Evolutionary conservation across 2,113 vertebrate species (phyloP).

Genomic region (Chunga burmeisteri): DNA sequence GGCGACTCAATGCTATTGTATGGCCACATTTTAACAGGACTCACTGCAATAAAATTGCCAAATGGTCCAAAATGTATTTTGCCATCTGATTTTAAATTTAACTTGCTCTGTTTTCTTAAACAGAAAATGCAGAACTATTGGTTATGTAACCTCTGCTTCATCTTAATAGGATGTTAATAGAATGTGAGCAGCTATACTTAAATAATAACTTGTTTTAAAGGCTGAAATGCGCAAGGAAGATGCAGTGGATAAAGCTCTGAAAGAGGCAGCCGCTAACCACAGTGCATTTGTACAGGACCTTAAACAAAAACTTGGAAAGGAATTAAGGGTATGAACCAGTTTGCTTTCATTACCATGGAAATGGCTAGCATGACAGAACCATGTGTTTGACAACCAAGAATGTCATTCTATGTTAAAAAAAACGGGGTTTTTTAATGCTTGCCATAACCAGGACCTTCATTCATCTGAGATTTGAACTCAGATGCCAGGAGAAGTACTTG

Average conservation of each 20-base stretch:
- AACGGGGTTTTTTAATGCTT: not conserved
- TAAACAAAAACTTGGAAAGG: slow-evolving; percentile 34
- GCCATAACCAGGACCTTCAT: not conserved
- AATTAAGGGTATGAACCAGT: slow-evolving; percentile 34
- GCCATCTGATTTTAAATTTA: not conserved
- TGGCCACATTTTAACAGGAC: not conserved
- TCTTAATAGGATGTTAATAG: not conserved
- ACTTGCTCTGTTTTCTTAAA: not conserved
- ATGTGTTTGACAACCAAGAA: not conserved
- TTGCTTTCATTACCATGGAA: not conserved
- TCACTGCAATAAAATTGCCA: not conserved
- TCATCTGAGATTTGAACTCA: not conserved
- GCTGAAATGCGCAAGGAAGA: slow-evolving; percentile 48
- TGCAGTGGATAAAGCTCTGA: slow-evolving; percentile 66
- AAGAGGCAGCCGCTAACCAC: slow-evolving; percentile 25
- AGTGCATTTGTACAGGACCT: slow-evolving; percentile 31
- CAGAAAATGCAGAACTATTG: not conserved
- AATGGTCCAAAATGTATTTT: not conserved
- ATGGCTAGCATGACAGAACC: not conserved
- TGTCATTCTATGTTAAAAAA: not conserved
- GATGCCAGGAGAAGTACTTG: not conserved
- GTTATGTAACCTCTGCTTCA: not conserved
- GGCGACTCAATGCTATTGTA: not conserved
- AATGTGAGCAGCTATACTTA: not conserved
- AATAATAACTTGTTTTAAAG: slow-evolving; percentile 49